phyloP scores from a whole-genome alignment of 2,888 invertebrate species.

The Druceiella hillmani region DNA sequence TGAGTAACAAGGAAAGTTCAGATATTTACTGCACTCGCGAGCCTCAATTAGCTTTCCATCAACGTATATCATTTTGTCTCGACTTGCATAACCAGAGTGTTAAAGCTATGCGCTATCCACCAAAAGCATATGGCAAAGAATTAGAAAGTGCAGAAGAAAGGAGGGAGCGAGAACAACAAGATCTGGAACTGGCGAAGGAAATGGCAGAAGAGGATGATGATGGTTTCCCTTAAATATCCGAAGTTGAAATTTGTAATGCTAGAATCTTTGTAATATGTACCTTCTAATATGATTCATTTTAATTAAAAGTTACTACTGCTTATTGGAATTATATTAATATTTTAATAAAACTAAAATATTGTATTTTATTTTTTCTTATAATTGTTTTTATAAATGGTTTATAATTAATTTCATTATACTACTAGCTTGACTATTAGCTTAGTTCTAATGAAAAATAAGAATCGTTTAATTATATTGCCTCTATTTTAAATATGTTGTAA shows the following conservation, averaged over 20 bases:
- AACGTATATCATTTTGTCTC: slow-evolving; percentile 94
- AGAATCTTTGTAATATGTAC: no score
- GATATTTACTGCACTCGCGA: slow-evolving; percentile 97
- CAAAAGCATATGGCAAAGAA: slow-evolving; percentile 97
- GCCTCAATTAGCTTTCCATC: slow-evolving; percentile 93
- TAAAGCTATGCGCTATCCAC: slow-evolving; percentile 99
- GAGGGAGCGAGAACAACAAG: slow-evolving; percentile 94
- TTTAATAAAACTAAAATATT: no score
- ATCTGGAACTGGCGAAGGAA: slow-evolving; percentile 98
- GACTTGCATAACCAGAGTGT: slow-evolving; percentile 99
- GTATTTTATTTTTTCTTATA: no score
- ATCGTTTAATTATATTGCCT: no score
- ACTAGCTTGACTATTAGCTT: no score
- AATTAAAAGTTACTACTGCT: no score
- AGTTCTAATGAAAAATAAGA: no score
- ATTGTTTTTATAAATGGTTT: no score
- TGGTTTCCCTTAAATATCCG: slow-evolving; percentile 60
- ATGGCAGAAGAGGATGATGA: slow-evolving; percentile 99
- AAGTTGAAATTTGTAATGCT: no score
- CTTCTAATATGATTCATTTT: background rate
- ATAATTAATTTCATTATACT: no score
- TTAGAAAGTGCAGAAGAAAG: slow-evolving; percentile 96
- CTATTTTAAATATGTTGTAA: no score
- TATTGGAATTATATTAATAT: no score
- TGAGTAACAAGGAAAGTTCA: slow-evolving; percentile 95